Conservation (phyloP, 1,140 invertebrate species). For the Penaeus japonicus region DNA sequence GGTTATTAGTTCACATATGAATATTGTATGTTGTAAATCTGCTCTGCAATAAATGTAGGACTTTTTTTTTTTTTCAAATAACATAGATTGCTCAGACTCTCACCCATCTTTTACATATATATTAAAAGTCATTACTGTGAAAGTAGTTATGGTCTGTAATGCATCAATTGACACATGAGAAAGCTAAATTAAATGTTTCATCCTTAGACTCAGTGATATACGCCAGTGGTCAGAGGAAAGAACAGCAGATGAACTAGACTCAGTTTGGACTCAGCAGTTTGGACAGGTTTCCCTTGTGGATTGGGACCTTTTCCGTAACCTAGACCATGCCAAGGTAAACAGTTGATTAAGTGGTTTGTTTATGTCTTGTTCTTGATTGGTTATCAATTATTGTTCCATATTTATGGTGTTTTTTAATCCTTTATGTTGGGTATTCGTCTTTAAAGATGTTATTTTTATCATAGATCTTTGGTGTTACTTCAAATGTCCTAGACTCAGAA, state of each 20-base stretch:
- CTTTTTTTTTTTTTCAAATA: neutral
- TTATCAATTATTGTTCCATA: too few relatives aligned
- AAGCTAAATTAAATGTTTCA: too few relatives aligned
- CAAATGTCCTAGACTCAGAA: too few relatives aligned
- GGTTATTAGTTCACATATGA: too few relatives aligned
- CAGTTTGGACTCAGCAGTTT: constrained; percentile 64
- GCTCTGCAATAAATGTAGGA: neutral
- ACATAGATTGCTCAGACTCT: too few relatives aligned
- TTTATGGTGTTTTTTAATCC: too few relatives aligned
- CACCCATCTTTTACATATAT: neutral
- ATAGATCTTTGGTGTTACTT: too few relatives aligned
- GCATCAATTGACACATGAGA: too few relatives aligned
- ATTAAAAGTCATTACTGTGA: too few relatives aligned
- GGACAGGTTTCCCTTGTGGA: constrained; percentile 66
- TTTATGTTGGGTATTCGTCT: too few relatives aligned
- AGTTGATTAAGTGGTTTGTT: neutral
- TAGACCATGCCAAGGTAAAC: constrained; percentile 67
- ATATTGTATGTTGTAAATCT: neutral
- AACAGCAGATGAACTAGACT: constrained; percentile 64
- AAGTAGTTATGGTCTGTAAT: too few relatives aligned
- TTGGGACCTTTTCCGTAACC: constrained; percentile 67
- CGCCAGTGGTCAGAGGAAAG: constrained; percentile 62
- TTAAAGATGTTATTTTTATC: too few relatives aligned
- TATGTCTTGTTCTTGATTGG: neutral
- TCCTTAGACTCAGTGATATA: constrained; percentile 64